Percentiles rank a stretch among this genome's conserved stretches.
Conservation (phyloP, 2,113 vertebrate species). For the Rhea americana region DNA sequence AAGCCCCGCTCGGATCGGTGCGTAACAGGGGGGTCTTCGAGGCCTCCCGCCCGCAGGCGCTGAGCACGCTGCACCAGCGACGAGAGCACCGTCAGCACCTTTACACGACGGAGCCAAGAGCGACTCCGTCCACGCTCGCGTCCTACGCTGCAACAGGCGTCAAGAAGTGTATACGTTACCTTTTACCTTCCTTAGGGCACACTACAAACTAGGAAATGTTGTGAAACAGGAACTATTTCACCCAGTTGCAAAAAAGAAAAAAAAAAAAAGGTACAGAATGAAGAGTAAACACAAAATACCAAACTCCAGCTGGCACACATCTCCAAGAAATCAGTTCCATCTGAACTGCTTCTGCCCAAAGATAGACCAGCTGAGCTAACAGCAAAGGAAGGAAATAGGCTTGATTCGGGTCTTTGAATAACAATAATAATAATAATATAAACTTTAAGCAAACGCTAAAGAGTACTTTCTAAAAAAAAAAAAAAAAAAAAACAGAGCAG, state of each 20-base stretch:
- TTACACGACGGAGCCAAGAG: neutral
- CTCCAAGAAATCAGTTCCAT: conserved; percentile 34
- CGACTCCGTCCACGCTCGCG: neutral
- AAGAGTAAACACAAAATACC: conserved; percentile 42
- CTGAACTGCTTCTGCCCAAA: conserved; percentile 4
- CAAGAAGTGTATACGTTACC: too few relatives aligned
- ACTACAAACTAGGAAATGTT: neutral
- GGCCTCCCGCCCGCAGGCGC: neutral
- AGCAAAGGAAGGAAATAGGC: neutral
- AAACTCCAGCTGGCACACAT: neutral
- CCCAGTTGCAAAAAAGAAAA: neutral
- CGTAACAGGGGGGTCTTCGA: neutral
- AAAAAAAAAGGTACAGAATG: neutral
- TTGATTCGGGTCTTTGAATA: neutral
- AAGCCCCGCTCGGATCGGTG: neutral
- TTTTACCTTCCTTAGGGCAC: neutral
- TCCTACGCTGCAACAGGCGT: too few relatives aligned
- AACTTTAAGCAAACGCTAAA: neutral
- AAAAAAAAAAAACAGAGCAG: neutral
- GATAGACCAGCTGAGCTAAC: conserved; percentile 23
- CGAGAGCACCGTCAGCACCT: neutral
- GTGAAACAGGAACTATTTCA: neutral
- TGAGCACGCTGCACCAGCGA: neutral
- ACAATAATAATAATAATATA: neutral
- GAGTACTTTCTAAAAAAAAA: neutral